Base-by-base conservation (phyloP, 2,113 vertebrate genomes). In the Cyphomyrus plagiostoma region DNA sequence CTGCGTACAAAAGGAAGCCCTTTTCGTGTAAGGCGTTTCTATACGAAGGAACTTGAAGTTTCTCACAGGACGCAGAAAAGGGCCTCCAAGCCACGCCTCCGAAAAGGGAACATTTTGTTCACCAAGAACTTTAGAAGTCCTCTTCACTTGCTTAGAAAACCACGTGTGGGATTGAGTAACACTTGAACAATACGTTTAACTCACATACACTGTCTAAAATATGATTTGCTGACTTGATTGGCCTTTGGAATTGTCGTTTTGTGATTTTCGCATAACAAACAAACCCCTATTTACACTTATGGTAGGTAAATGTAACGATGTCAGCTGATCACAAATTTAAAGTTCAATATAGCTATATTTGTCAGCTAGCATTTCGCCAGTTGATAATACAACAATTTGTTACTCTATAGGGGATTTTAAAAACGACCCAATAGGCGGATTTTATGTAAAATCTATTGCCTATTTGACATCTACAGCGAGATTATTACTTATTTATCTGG, bases 41-140 rank as follows among this genome's bases (percentile, higher is more conserved):
- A 17, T 90, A 92, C 89, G 92, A 74, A 80, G 90, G 82, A 56
- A 90, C 91, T 91, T 86, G 91, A 88, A 91, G 90, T 92, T 90
- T 90, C 89, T 88, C 91, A 93, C 91, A 91, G 91, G 89, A 90
- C 89, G 56, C 89, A 88, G 74, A 91, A 91, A 91, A 91, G 93
- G 90, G 91, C 93, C 92, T 91, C 86, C 35, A 90, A 90, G 91
- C 93, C 95, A 94, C 93, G 91, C 95, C 95, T 93, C 92, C 92
- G 70, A 77, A 88, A 92, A 91, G 91, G 91, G 94, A 92, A 95
- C 94, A 96, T 95, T 95, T 94, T 95, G 94, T 96, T 94, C 95
- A 88, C 92, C 92, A 87, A 74, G 92, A 92, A 92, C 90, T 91
- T 91, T 90, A 92, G 91, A 94, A 92, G 91, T 92, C 84, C 92